phyloP scores from a whole-genome alignment of 2,888 invertebrate species.

The Trichacis sp. region DNA sequence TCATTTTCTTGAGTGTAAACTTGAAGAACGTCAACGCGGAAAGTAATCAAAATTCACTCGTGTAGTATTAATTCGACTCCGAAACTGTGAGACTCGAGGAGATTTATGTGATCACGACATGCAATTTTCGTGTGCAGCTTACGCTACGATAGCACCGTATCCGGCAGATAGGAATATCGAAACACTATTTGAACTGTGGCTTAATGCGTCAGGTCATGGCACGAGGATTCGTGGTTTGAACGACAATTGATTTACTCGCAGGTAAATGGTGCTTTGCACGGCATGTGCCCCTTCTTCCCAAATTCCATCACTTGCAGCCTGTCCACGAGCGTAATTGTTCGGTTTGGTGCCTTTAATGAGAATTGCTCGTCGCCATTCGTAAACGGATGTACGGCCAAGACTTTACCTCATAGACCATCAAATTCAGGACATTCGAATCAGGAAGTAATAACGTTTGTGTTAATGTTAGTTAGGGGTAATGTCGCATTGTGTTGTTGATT shows the following conservation, averaged over 20 bases:
- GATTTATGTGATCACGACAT: constrained; percentile 38
- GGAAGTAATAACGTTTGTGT: neutral
- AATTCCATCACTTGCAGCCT: constrained; percentile 41
- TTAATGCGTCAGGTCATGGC: constrained; percentile 50
- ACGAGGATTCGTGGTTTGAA: constrained; percentile 56
- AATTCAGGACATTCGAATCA: neutral
- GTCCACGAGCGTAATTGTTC: constrained; percentile 41
- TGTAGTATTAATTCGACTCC: constrained; percentile 24
- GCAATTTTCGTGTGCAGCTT: constrained; percentile 22
- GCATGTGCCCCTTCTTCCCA: constrained; percentile 27
- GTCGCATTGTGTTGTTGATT: too few relatives aligned
- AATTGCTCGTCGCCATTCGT: constrained; percentile 33
- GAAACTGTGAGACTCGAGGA: constrained; percentile 5
- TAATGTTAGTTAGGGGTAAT: too few relatives aligned
- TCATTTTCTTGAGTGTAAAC: too few relatives aligned
- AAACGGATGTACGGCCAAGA: constrained; percentile 16
- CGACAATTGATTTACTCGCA: constrained; percentile 61
- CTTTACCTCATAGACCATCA: constrained; percentile 20
- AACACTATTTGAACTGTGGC: constrained; percentile 46
- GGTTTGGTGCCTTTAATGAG: constrained; percentile 39
- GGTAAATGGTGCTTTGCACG: constrained; percentile 39
- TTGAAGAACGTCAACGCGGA: too few relatives aligned
- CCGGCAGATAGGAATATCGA: constrained; percentile 39
- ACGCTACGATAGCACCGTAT: constrained; percentile 33
- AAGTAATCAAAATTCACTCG: too few relatives aligned